Conservation (phyloP, 2,888 invertebrate species). For the Candidula unifasciata region DNA sequence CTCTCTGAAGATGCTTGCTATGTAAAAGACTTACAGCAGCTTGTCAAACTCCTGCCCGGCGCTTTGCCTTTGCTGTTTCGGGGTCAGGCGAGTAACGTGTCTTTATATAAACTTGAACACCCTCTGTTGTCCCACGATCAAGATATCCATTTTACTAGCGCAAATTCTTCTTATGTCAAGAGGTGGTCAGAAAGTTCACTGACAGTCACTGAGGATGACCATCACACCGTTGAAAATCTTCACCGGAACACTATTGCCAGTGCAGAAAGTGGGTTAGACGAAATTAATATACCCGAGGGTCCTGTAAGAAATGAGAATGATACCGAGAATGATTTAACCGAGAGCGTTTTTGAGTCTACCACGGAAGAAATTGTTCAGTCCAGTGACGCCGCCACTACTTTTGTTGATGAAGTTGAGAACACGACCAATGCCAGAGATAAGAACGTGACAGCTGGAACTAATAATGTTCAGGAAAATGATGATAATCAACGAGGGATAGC, state of each 20-base stretch:
- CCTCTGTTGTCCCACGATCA: not conserved
- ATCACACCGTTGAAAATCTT: too few relatives aligned
- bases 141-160: conserved; percentile 12
- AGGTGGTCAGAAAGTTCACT: not conserved
- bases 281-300: not conserved
- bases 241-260: too few relatives aligned
- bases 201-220: not conserved
- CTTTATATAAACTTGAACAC: not conserved
- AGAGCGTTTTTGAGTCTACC: not conserved
- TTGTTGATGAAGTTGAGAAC: not conserved
- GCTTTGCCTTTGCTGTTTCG: not conserved
- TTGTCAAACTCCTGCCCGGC: not conserved
- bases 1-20: not conserved
- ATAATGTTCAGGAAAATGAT: not conserved
- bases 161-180: not conserved
- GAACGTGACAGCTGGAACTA: not conserved
- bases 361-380: not conserved
- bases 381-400: not conserved
- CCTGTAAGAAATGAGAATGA: not conserved
- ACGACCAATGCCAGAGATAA: not conserved
- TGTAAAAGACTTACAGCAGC: not conserved
- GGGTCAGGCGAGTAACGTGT: not conserved
- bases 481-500: not conserved
- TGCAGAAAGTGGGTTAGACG: not conserved
- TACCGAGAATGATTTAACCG: conserved; percentile 30